Conservation (phyloP, 2,113 vertebrate genomes). For the Nerophis lumbriciformis region DNA sequence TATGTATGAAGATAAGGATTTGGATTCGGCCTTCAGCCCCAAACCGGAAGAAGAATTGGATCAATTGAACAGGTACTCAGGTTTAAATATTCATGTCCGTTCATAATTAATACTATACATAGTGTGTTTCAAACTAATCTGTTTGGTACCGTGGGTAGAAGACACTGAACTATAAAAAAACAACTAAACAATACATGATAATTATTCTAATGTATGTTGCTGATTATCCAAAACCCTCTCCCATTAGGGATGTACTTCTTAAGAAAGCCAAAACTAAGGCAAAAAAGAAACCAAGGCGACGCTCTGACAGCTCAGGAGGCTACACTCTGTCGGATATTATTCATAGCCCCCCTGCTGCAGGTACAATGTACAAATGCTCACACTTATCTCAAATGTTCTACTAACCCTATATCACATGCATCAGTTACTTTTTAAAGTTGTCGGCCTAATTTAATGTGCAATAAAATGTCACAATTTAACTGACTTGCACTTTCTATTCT, state of each 20-base stretch:
- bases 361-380: conserved; percentile 45
- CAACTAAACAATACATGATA: background rate
- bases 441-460: background rate
- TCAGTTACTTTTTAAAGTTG: background rate
- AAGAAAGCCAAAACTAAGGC: conserved; percentile 90
- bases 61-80: conserved; percentile 51
- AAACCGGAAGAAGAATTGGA: conserved; percentile 58
- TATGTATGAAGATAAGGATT: conserved; percentile 76
- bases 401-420: background rate
- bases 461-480: background rate
- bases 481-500: background rate
- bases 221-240: conserved; percentile 4
- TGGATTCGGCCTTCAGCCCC: conserved; percentile 66
- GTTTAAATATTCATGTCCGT: background rate
- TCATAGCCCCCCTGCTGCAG: conserved; percentile 82
- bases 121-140: too few relatives aligned
- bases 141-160: background rate
- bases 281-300: conserved; percentile 88
- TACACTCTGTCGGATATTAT: conserved; percentile 94
- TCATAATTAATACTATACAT: too few relatives aligned
- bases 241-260: conserved; percentile 78
- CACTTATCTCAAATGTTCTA: background rate
- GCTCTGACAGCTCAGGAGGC: conserved; percentile 91
- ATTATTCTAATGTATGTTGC: background rate
- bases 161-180: background rate